Percentiles rank a stretch among this genome's conserved stretches.
Evolutionary conservation across 2,888 invertebrate genomes (phyloP).

Genomic region (Macropis europaea): DNA sequence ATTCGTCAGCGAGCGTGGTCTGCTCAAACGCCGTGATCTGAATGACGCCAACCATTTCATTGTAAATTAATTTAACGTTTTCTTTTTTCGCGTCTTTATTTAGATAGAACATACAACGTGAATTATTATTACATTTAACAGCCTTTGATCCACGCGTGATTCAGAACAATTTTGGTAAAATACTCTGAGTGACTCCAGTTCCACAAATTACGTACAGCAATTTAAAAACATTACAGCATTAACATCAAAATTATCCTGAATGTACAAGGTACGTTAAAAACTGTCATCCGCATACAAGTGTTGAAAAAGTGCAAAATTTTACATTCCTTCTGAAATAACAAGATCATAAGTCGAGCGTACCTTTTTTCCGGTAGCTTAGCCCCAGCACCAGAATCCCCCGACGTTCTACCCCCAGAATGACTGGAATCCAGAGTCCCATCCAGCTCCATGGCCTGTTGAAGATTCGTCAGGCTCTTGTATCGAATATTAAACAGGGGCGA

Average conservation of each 20-base stretch:
- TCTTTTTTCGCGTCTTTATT: too few species aligned
- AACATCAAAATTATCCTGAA: too few species aligned
- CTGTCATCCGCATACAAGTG: too few species aligned
- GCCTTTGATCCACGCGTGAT: too few species aligned
- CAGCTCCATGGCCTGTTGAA: constrained; percentile 86
- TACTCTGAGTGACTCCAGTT: too few species aligned
- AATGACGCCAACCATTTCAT: not conserved
- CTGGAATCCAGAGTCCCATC: constrained; percentile 94
- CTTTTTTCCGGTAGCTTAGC: constrained; percentile 91
- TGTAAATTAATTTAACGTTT: not conserved
- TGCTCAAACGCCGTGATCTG: constrained; percentile 87
- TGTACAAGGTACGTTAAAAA: too few species aligned
- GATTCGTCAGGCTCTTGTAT: constrained; percentile 83
- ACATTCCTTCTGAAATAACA: not conserved
- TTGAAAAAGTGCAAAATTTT: too few species aligned
- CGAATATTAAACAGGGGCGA: constrained; percentile 90
- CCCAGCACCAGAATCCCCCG: constrained; percentile 90
- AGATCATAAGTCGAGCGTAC: constrained; percentile 42
- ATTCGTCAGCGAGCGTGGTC: constrained; percentile 93
- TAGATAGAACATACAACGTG: too few species aligned
- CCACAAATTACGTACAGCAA: too few species aligned
- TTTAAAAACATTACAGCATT: too few species aligned
- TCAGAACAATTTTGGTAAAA: too few species aligned
- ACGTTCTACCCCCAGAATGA: constrained; percentile 92
- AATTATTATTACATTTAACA: too few species aligned